Evolutionary conservation across 2,797 vertebrate species (phyloP).

Genomic region (Pangasius djambal): DNA sequence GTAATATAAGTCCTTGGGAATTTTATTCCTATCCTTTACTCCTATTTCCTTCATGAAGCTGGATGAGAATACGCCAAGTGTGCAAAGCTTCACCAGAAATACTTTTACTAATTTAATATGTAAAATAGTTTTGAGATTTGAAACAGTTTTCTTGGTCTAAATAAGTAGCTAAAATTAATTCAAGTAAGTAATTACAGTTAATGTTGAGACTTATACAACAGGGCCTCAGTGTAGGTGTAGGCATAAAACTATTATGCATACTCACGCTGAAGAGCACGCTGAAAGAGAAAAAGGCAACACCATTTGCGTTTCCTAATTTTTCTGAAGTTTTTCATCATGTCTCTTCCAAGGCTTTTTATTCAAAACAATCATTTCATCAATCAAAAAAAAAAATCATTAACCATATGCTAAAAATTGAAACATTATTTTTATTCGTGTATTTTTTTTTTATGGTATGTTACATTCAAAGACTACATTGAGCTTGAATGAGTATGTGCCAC

Average conservation of each 20-base stretch:
- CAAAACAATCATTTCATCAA: background rate
- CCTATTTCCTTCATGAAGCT: background rate
- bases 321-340: background rate
- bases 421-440: background rate
- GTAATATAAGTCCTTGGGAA: background rate
- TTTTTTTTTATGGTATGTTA: background rate
- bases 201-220: no score
- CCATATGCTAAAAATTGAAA: background rate
- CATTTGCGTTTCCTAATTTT: background rate
- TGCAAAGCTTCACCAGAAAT: background rate
- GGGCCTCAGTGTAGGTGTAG: background rate
- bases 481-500: background rate
- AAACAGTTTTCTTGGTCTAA: background rate
- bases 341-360: background rate
- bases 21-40: background rate
- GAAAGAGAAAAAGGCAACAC: background rate
- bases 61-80: background rate
- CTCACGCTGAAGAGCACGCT: background rate
- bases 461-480: background rate
- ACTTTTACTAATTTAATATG: background rate
- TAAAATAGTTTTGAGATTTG: background rate
- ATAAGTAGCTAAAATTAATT: background rate
- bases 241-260: background rate
- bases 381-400: background rate
- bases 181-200: background rate